A percentile compares a stretch with the other conserved stretches of the same genome.
Conservation (phyloP, 1,140 invertebrate species). For the Metopolophium dirhodum region DNA sequence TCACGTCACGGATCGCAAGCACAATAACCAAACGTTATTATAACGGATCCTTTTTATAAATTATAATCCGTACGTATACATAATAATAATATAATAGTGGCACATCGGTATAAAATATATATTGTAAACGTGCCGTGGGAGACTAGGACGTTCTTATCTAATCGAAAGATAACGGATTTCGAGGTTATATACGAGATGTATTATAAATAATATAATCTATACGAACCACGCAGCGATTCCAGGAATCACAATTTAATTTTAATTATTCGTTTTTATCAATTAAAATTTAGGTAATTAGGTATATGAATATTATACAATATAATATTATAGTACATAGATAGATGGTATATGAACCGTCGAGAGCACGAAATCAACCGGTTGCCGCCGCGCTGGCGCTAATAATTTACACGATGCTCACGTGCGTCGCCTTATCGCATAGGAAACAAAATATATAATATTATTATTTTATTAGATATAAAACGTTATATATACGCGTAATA, state of each 20-base stretch:
- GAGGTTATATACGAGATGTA: conserved; percentile 12
- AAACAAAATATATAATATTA: background rate
- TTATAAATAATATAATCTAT: conserved; percentile 3
- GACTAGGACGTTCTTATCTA: conserved; percentile 2
- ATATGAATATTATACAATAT: background rate
- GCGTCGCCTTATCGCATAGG: background rate
- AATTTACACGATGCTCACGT: background rate
- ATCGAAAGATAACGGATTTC: conserved; percentile 14
- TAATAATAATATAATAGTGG: background rate
- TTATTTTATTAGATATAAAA: background rate
- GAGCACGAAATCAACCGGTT: conserved; percentile 17
- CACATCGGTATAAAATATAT: background rate
- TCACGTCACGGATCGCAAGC: background rate
- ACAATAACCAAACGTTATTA: background rate
- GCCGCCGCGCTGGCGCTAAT: background rate
- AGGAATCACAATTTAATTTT: background rate
- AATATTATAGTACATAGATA: background rate
- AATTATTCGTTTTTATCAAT: conserved; percentile 43
- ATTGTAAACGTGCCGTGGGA: background rate
- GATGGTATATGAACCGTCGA: background rate
- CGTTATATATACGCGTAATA: background rate
- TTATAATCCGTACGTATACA: background rate
- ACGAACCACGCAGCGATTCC: background rate
- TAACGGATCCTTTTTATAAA: background rate
- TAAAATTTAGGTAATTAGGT: background rate